Conservation (phyloP, 2,797 vertebrate genomes). For the Halcyon leucocephala region DNA sequence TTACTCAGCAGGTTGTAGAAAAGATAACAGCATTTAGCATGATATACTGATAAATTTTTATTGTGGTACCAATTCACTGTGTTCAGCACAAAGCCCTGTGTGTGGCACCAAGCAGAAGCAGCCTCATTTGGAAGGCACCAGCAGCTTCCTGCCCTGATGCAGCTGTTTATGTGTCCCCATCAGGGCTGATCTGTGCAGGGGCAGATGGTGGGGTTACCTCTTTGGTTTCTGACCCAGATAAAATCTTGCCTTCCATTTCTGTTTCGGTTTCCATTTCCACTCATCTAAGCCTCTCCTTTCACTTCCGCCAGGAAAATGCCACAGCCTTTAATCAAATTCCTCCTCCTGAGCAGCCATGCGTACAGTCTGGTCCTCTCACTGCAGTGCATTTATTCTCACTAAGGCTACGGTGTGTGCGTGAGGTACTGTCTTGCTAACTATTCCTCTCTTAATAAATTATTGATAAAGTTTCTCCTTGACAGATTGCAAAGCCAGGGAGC, state of each 20-base stretch:
- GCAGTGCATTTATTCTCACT: neutral
- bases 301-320: neutral
- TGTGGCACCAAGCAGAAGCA: neutral
- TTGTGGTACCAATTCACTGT: neutral
- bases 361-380: neutral
- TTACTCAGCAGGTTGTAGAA: neutral
- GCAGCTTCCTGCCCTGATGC: neutral
- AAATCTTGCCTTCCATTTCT: neutral
- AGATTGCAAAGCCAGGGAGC: neutral
- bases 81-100: neutral
- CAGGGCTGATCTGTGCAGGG: neutral
- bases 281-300: neutral
- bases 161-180: neutral
- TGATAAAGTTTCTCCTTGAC: slow-evolving; percentile 18
- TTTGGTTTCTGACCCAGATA: neutral
- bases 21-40: neutral
- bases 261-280: neutral
- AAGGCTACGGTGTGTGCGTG: rapidly evolving
- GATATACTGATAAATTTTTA: neutral
- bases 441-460: slow-evolving; percentile 48
- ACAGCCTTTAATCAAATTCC: neutral
- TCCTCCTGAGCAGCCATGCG: rapidly evolving
- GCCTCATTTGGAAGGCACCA: neutral
- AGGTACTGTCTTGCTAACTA: neutral
- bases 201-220: neutral